Evolutionary conservation across 2,797 vertebrate species (phyloP).

Genomic region (Perodicticus potto): DNA sequence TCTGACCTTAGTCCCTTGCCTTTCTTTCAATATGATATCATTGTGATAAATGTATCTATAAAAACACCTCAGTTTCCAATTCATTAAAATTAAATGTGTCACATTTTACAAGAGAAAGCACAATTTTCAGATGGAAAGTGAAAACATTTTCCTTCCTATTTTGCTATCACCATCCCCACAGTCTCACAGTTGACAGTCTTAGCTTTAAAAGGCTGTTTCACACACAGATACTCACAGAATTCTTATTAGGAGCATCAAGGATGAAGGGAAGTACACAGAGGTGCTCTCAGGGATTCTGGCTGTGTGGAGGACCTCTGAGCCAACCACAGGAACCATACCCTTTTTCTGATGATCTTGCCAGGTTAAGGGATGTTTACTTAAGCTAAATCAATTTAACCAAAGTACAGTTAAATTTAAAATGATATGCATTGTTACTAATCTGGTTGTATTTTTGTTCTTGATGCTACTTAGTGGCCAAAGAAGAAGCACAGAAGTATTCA

Average conservation of each 20-base stretch:
- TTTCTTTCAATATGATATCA: conserved; percentile 40
- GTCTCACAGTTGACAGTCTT: conserved; percentile 60
- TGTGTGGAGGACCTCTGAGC: not conserved
- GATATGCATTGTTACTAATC: not conserved
- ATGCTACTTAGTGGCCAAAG: not conserved
- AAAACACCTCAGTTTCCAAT: conserved; percentile 15
- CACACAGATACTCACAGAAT: conserved; percentile 38
- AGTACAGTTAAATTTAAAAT: conserved; percentile 5
- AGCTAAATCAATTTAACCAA: not conserved
- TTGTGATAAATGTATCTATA: conserved; percentile 38
- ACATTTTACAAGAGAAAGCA: conserved; percentile 63
- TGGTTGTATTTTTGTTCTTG: not conserved
- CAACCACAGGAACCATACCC: not conserved
- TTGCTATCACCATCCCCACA: conserved; percentile 36
- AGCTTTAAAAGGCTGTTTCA: conserved; percentile 62
- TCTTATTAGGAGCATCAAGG: not conserved
- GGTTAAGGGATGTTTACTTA: not conserved
- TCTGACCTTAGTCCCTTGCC: not conserved
- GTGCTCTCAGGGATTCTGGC: not conserved
- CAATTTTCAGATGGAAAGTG: conserved; percentile 67
- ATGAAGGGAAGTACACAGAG: too few species aligned
- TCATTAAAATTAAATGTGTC: conserved; percentile 75
- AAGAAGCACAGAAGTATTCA: not conserved
- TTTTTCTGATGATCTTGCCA: not conserved
- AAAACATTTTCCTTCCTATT: conserved; percentile 58